Conservation (phyloP, 2,797 vertebrate species). For the Echiichthys vipera region DNA sequence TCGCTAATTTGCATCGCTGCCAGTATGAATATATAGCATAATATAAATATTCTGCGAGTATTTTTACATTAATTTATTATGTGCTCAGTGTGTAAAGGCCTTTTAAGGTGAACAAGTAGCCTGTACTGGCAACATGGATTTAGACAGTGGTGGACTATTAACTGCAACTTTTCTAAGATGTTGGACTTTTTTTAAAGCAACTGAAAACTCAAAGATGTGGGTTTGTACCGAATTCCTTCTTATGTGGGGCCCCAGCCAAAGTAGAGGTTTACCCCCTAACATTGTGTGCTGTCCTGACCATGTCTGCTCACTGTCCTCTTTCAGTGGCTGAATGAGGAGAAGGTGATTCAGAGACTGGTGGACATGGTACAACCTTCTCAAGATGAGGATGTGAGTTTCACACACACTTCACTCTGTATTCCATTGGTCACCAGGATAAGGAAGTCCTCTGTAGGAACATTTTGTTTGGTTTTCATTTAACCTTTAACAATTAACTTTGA, state of each 20-base stretch:
- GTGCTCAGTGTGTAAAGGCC: too few species aligned
- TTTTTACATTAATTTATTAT: too few species aligned
- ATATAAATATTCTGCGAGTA: too few species aligned
- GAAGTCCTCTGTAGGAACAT: neutral
- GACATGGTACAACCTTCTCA: constrained; percentile 97
- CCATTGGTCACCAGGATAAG: neutral
- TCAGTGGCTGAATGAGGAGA: constrained; percentile 98
- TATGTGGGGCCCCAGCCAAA: too few species aligned
- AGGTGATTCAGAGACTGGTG: constrained; percentile 96
- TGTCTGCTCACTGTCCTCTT: constrained; percentile 38
- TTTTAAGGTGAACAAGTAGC: neutral
- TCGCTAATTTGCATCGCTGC: too few species aligned
- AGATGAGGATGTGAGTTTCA: constrained; percentile 96
- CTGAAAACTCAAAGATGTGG: neutral
- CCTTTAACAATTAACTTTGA: neutral
- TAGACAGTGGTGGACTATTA: neutral
- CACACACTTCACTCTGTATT: neutral
- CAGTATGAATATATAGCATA: too few species aligned
- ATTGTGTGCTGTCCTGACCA: neutral
- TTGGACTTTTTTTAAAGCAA: neutral
- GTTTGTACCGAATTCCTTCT: too few species aligned
- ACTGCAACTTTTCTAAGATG: neutral
- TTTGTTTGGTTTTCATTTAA: neutral
- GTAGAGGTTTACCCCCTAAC: neutral
- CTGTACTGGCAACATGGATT: neutral